These are phyloP conservation scores for Cryptomyrus ogoouensis DNA, from an alignment of 2,113 vertebrate genomes.

Conservation along the genomic window DNA sequence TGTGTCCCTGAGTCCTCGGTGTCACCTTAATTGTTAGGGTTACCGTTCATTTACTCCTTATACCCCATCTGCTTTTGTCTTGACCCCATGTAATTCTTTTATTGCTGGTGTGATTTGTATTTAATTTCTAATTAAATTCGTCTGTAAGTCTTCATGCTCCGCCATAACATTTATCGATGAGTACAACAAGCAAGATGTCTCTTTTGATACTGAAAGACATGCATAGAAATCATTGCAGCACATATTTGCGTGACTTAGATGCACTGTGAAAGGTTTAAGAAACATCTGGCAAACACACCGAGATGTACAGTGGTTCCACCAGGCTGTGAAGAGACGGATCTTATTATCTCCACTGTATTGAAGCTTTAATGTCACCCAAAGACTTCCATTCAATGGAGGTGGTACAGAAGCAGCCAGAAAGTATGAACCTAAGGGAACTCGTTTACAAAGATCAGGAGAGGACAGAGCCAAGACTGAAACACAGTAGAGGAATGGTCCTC, in stretches of 20 bases:
- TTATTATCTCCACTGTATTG: not conserved
- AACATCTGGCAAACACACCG: not conserved
- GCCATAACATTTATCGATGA: not conserved
- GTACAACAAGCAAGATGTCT: not conserved
- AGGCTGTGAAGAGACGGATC: not conserved
- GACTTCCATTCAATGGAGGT: not conserved
- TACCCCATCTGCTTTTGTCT: not conserved
- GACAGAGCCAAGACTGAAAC: not conserved
- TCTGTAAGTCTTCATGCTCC: not conserved
- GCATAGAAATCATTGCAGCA: not conserved
- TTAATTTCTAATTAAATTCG: not conserved
- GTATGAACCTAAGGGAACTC: not conserved
- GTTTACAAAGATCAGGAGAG: not conserved
- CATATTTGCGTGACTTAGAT: not conserved
- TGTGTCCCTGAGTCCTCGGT: not conserved
- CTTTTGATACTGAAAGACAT: not conserved
- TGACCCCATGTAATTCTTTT: not conserved
- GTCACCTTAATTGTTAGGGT: not conserved
- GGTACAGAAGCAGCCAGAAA: not conserved
- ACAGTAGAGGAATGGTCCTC: not conserved
- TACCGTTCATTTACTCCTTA: not conserved
- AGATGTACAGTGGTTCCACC: not conserved
- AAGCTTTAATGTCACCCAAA: not conserved
- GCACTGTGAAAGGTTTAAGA: not conserved
- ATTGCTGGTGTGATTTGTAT: not conserved